Conservation (phyloP, 2,113 vertebrate species). For the Machaerirhynchus nigripectus region DNA sequence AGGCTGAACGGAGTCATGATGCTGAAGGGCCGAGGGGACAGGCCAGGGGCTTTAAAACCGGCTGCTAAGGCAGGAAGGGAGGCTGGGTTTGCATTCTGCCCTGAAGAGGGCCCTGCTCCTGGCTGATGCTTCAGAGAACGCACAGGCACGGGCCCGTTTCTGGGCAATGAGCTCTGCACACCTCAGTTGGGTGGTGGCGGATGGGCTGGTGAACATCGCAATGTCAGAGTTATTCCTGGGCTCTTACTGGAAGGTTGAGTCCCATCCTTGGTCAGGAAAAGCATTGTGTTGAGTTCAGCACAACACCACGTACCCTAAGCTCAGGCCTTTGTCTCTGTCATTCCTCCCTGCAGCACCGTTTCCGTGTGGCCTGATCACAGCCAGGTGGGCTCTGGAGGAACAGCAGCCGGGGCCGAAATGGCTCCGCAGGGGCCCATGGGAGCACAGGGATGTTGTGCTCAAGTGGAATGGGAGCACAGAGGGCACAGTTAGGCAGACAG, state of each 20-base stretch:
- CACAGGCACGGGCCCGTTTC: fast-evolving
- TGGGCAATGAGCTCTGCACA: no score
- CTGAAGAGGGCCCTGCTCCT: not conserved
- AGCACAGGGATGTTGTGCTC: not conserved
- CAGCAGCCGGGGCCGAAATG: fast-evolving
- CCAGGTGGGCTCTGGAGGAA: not conserved
- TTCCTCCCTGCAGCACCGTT: conserved; percentile 26
- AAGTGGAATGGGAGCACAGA: not conserved
- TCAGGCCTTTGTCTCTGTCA: not conserved
- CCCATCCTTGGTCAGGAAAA: not conserved
- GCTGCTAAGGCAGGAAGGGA: no score
- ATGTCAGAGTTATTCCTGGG: not conserved
- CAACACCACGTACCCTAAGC: fast-evolving
- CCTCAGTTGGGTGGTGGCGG: not conserved
- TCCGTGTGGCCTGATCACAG: conserved; percentile 60
- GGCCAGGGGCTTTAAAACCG: not conserved
- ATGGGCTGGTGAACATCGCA: fast-evolving
- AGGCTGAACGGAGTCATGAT: not conserved
- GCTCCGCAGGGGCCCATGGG: fast-evolving
- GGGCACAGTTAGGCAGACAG: not conserved
- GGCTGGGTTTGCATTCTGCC: not conserved
- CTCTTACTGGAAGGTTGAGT: not conserved
- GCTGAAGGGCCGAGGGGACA: not conserved
- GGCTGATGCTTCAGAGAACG: not conserved
- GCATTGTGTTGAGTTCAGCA: not conserved